Evolutionary conservation across 2,113 vertebrate genomes (phyloP).

Genomic region (Platichthys stellatus): DNA sequence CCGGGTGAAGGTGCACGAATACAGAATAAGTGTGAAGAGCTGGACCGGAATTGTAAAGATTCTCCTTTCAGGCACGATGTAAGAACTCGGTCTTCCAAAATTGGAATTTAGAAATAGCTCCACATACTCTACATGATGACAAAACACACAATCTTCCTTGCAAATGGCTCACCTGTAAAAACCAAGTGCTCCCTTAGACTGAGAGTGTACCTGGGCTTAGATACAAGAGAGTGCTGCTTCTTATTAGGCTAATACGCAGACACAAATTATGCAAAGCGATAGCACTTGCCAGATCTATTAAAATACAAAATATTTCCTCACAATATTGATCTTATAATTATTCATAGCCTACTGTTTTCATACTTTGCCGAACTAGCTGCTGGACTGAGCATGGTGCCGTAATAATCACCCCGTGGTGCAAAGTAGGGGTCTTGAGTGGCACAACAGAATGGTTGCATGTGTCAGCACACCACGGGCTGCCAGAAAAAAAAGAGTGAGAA

Average conservation of each 20-base stretch:
- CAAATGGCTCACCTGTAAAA: conserved; percentile 1
- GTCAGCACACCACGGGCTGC: conserved; percentile 39
- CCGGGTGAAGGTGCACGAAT: neutral
- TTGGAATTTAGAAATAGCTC: conserved; percentile 7
- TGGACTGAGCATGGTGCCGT: conserved; percentile 11
- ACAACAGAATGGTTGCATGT: conserved; percentile 44
- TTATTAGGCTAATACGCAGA: neutral
- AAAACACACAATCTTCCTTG: neutral
- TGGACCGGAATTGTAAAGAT: neutral
- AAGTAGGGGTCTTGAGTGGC: conserved; percentile 34
- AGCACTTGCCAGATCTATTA: neutral
- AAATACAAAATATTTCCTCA: neutral
- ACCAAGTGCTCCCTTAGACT: too few species aligned
- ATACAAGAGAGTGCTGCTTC: neutral
- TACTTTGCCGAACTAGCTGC: neutral
- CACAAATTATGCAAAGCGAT: neutral
- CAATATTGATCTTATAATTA: neutral
- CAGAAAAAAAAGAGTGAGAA: conserved; percentile 42
- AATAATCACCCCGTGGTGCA: conserved; percentile 26
- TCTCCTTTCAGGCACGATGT: neutral
- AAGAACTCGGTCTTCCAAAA: neutral
- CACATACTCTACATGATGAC: neutral
- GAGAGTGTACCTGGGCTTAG: neutral
- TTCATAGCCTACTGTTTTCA: conserved; percentile 11
- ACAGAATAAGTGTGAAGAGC: neutral